Percentiles rank a stretch among this genome's conserved stretches.
Conservation (phyloP, 2,888 invertebrate species). For the Drosophila rellima region DNA sequence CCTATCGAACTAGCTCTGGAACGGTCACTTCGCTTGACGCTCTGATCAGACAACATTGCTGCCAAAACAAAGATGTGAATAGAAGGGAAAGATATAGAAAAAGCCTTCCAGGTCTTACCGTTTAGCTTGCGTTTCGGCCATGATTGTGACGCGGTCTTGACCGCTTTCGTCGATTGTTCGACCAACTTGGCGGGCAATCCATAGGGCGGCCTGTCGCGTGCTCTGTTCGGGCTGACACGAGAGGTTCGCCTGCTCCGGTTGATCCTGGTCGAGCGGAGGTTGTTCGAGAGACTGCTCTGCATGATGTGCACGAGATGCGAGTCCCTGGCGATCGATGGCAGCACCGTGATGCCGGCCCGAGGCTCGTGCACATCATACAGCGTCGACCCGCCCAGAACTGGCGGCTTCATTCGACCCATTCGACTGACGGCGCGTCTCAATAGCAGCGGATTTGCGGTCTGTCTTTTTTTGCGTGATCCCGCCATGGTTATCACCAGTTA, state of each 20-base stretch:
- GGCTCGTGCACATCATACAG: conserved; percentile 11
- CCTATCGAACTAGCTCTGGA: conserved; percentile 50
- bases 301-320: conserved; percentile 15
- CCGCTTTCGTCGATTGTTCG: conserved; percentile 5
- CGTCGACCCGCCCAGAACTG: conserved; percentile 3
- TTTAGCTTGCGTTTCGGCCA: conserved; percentile 10
- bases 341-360: conserved; percentile 7
- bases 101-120: conserved; percentile 24
- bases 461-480: conserved; percentile 29
- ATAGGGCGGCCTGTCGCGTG: not conserved
- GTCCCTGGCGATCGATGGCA: conserved; percentile 17
- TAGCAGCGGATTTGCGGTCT: conserved; percentile 43
- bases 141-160: not conserved
- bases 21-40: conserved; percentile 11
- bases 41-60: conserved; percentile 35
- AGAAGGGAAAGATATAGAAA: not conserved
- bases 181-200: not conserved
- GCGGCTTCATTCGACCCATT: not conserved
- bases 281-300: conserved; percentile 16
- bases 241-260: not conserved
- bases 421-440: conserved; percentile 30
- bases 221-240: not conserved
- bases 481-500: conserved; percentile 30
- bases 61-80: not conserved
- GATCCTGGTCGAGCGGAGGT: not conserved